phyloP scores from a whole-genome alignment of 2,113 vertebrate species.

The Neofelis nebulosa region DNA sequence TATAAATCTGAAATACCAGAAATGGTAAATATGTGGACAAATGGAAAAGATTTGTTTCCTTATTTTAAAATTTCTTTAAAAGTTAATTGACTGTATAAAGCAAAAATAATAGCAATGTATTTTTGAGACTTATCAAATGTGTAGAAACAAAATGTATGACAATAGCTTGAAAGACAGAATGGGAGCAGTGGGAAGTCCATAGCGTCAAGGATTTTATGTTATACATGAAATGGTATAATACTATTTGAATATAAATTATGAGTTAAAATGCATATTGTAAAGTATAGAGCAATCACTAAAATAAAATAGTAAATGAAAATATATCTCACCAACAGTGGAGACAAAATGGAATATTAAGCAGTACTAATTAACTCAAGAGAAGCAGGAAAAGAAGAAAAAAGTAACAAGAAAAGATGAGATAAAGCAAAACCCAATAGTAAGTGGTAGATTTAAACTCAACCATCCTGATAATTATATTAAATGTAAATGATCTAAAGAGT shows the following conservation, averaged over 20 bases:
- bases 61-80: constrained; percentile 26
- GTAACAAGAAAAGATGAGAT: not conserved
- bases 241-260: constrained; percentile 11
- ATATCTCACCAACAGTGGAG: not conserved
- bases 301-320: not conserved
- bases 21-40: not conserved
- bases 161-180: not conserved
- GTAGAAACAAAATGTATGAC: not conserved
- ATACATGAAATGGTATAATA: not conserved
- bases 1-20: not conserved
- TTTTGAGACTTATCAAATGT: constrained; percentile 39
- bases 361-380: constrained; percentile 28
- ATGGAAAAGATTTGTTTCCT: constrained; percentile 13
- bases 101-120: not conserved
- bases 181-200: not conserved
- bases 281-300: not conserved
- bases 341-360: constrained; percentile 33
- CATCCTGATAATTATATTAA: constrained; percentile 38
- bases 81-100: not conserved
- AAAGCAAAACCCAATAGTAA: not conserved
- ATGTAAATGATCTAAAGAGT: constrained; percentile 20
- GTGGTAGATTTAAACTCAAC: constrained; percentile 23
- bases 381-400: not conserved
- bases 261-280: not conserved
- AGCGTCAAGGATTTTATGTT: not conserved